phyloP scores from a whole-genome alignment of 2,113 vertebrate species.

The Murina feae region DNA sequence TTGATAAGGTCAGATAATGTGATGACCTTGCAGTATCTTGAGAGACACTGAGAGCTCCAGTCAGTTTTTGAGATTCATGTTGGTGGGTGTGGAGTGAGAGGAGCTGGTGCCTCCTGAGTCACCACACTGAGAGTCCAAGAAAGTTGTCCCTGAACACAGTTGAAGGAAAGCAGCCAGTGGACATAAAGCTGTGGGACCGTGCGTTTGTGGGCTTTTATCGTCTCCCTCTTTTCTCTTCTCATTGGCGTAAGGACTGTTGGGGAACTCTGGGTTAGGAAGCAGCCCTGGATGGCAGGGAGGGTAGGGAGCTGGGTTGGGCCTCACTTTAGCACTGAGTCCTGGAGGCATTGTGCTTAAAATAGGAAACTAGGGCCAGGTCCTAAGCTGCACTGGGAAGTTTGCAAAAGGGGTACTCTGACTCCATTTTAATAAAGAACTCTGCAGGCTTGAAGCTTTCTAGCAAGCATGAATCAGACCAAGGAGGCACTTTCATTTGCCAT shows the following conservation, averaged over 20 bases:
- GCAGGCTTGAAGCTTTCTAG: conserved; percentile 12
- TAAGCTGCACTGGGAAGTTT: neutral
- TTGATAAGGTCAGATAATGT: neutral
- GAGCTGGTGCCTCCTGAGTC: neutral
- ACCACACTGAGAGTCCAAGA: neutral
- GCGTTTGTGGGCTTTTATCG: neutral
- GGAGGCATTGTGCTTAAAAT: neutral
- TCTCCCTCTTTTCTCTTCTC: neutral
- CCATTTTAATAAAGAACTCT: neutral
- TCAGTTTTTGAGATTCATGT: neutral
- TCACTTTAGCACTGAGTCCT: neutral
- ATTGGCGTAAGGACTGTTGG: neutral
- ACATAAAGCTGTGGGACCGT: neutral
- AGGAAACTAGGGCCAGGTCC: neutral
- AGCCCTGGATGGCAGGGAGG: neutral
- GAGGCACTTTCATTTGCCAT: conserved; percentile 57
- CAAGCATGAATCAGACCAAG: neutral
- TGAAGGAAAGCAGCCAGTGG: neutral
- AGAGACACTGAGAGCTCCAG: neutral
- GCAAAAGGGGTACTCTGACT: neutral
- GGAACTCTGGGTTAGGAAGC: neutral
- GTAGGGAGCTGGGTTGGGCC: neutral
- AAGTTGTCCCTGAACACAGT: no score
- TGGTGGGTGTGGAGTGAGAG: neutral
- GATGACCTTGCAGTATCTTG: neutral